Evolutionary conservation across 2,797 vertebrate species (phyloP).

Genomic region (Orientallactaga sibirica): DNA sequence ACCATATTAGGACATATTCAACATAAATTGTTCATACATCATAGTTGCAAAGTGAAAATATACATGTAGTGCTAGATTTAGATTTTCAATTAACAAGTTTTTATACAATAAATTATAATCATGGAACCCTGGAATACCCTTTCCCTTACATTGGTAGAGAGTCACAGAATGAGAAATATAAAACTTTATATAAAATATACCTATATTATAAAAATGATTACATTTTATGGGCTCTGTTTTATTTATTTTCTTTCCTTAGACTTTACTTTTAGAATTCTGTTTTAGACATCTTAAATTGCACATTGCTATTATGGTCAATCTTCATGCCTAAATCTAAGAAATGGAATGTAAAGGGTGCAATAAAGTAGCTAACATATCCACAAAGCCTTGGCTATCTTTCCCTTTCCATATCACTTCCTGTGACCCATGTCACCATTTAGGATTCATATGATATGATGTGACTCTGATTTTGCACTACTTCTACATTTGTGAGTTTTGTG

Average conservation of each 20-base stretch:
- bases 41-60: not conserved
- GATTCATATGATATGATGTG: not conserved
- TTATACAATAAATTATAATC: not conserved
- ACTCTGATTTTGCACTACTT: not conserved
- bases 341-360: not conserved
- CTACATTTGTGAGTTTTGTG: not conserved
- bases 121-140: not conserved
- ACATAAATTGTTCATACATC: not conserved
- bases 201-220: not conserved
- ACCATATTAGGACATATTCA: constrained; percentile 6
- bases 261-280: too few relatives aligned
- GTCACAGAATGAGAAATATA: too few relatives aligned
- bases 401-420: not conserved
- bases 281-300: not conserved
- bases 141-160: too few relatives aligned
- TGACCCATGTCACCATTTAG: not conserved
- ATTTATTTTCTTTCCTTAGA: constrained; percentile 27
- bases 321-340: not conserved
- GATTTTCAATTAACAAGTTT: not conserved
- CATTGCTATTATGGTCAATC: not conserved
- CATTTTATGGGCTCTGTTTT: not conserved
- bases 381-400: accelerated
- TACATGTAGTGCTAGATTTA: not conserved
- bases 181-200: too few relatives aligned
- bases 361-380: not conserved